These are phyloP conservation scores for Amitus sp. DNA, from an alignment of 2,888 invertebrate species.

Conservation along the genomic window DNA sequence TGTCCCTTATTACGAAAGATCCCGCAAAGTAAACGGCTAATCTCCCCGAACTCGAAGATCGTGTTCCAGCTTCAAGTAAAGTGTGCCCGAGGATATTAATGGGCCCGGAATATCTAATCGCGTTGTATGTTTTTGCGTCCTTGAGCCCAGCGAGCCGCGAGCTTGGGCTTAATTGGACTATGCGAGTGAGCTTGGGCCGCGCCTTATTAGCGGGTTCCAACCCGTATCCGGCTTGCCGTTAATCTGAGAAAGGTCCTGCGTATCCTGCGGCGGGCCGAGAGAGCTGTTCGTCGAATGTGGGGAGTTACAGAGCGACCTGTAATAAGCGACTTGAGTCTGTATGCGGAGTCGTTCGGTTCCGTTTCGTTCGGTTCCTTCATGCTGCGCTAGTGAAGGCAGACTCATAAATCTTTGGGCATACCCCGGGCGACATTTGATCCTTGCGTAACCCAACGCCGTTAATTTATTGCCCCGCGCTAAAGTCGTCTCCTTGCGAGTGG, in stretches of 20 bases:
- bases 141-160: slow-evolving; percentile 52
- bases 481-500: slow-evolving; percentile 62
- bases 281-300: slow-evolving; percentile 46
- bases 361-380: slow-evolving; percentile 59
- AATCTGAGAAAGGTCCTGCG: slow-evolving; percentile 61
- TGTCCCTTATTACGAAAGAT: slow-evolving; percentile 26
- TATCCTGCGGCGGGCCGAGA: slow-evolving; percentile 57
- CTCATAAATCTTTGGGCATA: slow-evolving; percentile 65
- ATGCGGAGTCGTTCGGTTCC: slow-evolving; percentile 52
- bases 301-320: slow-evolving; percentile 57
- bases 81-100: slow-evolving; percentile 53
- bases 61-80: slow-evolving; percentile 24
- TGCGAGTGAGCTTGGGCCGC: slow-evolving; percentile 53
- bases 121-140: slow-evolving; percentile 53
- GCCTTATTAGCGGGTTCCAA: slow-evolving; percentile 63
- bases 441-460: slow-evolving; percentile 67
- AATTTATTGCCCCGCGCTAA: slow-evolving; percentile 66
- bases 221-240: slow-evolving; percentile 61
- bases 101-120: slow-evolving; percentile 58
- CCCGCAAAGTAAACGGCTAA: slow-evolving; percentile 16
- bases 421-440: slow-evolving; percentile 66
- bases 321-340: slow-evolving; percentile 61
- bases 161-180: slow-evolving; percentile 60
- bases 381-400: slow-evolving; percentile 62
- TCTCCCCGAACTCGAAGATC: slow-evolving; percentile 11